These are phyloP conservation scores for Drosophila mayri DNA, from an alignment of 1,140 invertebrate species.

Conservation along the genomic window DNA sequence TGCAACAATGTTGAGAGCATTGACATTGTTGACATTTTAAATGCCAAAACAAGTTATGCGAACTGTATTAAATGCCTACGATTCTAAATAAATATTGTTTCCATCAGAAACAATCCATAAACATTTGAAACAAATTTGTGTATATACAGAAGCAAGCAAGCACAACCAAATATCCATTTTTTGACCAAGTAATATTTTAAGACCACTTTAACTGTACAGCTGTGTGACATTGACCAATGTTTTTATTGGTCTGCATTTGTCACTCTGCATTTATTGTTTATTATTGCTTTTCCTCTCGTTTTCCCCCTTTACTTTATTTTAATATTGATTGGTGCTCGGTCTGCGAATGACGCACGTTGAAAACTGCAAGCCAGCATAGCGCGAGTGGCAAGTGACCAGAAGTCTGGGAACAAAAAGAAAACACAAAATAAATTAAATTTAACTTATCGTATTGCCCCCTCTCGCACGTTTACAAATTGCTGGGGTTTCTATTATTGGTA, in stretches of 20 bases:
- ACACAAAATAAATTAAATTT: conserved; percentile 51
- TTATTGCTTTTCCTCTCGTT: conserved; percentile 39
- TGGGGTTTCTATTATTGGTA: conserved; percentile 42
- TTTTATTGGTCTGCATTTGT: conserved; percentile 32
- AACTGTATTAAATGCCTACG: not conserved
- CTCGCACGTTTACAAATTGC: conserved; percentile 65
- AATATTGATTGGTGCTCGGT: conserved; percentile 44
- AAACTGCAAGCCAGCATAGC: conserved; percentile 56
- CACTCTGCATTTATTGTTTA: conserved; percentile 31
- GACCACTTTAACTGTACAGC: conserved; percentile 15
- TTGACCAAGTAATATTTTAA: not conserved
- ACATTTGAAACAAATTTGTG: not conserved
- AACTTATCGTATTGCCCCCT: conserved; percentile 41
- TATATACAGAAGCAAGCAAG: not conserved
- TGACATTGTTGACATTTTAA: no score
- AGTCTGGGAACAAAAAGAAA: conserved; percentile 38
- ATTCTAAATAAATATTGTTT: not conserved
- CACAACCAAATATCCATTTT: not conserved
- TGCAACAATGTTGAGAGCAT: not conserved
- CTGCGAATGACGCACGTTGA: conserved; percentile 74
- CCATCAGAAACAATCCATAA: no score
- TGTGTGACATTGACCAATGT: conserved; percentile 40
- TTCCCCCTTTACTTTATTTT: conserved; percentile 18
- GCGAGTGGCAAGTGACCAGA: conserved; percentile 52
- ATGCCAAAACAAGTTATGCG: not conserved